Percentiles rank a stretch among this genome's conserved stretches.
phyloP scores from a whole-genome alignment of 1,140 invertebrate genomes.

The Maconellicoccus hirsutus region DNA sequence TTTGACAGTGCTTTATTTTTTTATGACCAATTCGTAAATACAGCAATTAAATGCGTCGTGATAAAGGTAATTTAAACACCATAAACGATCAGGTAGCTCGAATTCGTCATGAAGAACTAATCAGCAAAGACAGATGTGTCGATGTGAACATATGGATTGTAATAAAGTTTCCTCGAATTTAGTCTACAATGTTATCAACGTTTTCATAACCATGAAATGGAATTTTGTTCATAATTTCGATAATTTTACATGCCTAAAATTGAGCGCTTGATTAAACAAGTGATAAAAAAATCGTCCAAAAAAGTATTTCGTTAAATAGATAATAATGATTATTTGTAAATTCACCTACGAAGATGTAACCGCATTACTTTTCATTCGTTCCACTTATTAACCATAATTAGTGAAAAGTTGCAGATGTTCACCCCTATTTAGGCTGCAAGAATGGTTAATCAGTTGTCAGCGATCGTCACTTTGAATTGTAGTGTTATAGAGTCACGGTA shows the following conservation, averaged over 20 bases:
- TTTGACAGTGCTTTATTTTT: neutral
- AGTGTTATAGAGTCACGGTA: neutral
- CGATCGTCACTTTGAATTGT: neutral
- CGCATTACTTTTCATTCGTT: neutral
- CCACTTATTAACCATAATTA: neutral
- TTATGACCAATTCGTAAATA: neutral
- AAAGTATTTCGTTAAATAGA: neutral
- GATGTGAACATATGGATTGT: neutral
- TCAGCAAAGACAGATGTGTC: neutral
- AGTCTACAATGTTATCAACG: neutral
- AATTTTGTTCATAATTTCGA: no score
- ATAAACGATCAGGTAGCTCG: neutral
- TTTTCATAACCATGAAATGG: neutral
- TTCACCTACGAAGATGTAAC: neutral
- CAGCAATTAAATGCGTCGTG: neutral
- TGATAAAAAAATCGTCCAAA: no score
- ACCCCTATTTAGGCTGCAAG: neutral
- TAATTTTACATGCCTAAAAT: no score
- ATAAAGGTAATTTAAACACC: neutral
- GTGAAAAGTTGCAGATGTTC: conserved; percentile 7
- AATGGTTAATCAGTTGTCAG: neutral
- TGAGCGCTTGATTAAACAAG: no score
- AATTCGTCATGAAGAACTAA: neutral
- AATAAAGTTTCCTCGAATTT: neutral
- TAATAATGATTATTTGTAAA: no score